These are phyloP conservation scores for Gnathonemus echidnorhynchus DNA, from an alignment of 2,113 vertebrate species.

Conservation along the genomic window DNA sequence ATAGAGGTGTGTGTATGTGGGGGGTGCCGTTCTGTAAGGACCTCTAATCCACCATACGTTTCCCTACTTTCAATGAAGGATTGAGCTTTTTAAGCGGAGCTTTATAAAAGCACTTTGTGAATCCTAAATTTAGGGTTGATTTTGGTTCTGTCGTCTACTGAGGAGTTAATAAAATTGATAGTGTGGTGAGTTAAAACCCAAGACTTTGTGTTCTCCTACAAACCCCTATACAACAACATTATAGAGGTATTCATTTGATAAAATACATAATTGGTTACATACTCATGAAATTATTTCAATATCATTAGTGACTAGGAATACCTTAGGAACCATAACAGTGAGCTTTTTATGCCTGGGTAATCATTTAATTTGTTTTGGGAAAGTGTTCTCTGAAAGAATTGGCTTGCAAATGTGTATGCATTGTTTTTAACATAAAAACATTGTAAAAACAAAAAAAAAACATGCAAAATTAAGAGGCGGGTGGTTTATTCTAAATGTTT, in stretches of 20 bases:
- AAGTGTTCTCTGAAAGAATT: background rate
- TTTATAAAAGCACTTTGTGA: background rate
- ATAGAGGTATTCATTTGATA: background rate
- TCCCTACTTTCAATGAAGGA: background rate
- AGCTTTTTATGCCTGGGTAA: background rate
- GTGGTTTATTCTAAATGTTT: background rate
- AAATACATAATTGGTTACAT: background rate
- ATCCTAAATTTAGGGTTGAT: background rate
- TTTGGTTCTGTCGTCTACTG: background rate
- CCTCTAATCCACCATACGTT: background rate
- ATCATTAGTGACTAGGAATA: background rate
- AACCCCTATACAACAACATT: background rate
- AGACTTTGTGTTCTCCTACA: background rate
- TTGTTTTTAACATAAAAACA: background rate
- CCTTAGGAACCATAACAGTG: background rate
- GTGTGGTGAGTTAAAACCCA: background rate
- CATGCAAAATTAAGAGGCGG: background rate
- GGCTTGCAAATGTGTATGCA: background rate
- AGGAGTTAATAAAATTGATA: background rate
- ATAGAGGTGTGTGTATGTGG: background rate
- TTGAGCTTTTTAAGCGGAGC: background rate
- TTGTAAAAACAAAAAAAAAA: background rate
- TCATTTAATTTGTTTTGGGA: background rate
- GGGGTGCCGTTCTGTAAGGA: background rate
- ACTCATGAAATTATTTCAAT: background rate